Conservation (phyloP, 2,888 invertebrate species). For the Pilophorus perplexus region DNA sequence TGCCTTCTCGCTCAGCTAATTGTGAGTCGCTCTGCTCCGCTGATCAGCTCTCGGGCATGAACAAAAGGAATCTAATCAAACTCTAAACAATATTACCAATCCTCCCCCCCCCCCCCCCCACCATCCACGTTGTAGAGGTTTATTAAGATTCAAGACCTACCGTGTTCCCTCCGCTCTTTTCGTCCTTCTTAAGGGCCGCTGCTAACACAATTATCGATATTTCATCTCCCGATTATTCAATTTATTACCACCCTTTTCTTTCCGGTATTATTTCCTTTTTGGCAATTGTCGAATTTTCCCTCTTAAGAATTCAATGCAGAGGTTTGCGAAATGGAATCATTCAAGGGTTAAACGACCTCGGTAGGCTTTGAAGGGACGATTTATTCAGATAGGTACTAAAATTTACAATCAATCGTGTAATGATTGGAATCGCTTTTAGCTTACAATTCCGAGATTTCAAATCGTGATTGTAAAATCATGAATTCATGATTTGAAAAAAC, state of each 20-base stretch:
- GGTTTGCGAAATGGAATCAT: too few relatives aligned
- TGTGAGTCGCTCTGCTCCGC: conserved; percentile 31
- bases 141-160: conserved; percentile 34
- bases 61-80: conserved; percentile 41
- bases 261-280: background rate
- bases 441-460: too few relatives aligned
- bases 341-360: too few relatives aligned
- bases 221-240: conserved; percentile 32
- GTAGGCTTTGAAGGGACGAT: too few relatives aligned
- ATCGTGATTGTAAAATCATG: too few relatives aligned
- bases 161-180: background rate
- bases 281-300: background rate
- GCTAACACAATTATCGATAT: conserved; percentile 26
- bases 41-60: conserved; percentile 34
- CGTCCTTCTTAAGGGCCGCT: background rate
- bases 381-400: too few relatives aligned
- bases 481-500: too few relatives aligned
- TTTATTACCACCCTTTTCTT: background rate
- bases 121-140: too few relatives aligned
- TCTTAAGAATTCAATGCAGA: too few relatives aligned
- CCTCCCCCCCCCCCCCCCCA: too few relatives aligned
- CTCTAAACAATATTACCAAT: conserved; percentile 38
- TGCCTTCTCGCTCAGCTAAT: conserved; percentile 15
- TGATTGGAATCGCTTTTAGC: too few relatives aligned
- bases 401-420: too few relatives aligned